phyloP scores from a whole-genome alignment of 1,140 invertebrate genomes.

The Metaphire vulgaris region DNA sequence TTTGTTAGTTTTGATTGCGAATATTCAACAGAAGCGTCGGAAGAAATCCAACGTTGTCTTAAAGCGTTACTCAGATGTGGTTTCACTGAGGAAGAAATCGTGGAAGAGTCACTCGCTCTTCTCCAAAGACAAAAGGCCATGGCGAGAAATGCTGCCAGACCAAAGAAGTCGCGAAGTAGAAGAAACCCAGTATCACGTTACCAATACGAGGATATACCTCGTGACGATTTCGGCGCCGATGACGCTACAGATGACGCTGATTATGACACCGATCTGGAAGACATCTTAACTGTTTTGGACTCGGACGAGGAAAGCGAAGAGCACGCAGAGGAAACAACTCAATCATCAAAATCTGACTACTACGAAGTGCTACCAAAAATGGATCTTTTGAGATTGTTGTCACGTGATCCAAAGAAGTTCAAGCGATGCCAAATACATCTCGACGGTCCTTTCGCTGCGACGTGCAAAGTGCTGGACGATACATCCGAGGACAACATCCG shows the following conservation, averaged over 20 bases:
- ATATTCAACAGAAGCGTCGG: not conserved
- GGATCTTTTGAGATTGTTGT: not conserved
- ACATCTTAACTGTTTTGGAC: not conserved
- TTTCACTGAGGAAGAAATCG: not conserved
- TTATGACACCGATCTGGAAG: not conserved
- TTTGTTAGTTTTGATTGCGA: not conserved
- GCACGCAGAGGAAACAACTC: not conserved
- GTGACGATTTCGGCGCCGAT: not conserved
- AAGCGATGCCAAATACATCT: slow-evolving; percentile 7
- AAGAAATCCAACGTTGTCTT: not conserved
- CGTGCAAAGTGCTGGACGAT: slow-evolving; percentile 11
- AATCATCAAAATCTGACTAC: not conserved
- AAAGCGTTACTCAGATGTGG: not conserved
- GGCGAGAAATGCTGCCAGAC: not conserved
- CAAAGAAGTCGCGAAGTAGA: not conserved
- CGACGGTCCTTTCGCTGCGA: slow-evolving; percentile 7
- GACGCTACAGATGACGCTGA: not conserved
- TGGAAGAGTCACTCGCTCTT: not conserved
- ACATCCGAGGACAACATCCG: not conserved
- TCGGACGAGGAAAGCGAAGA: not conserved
- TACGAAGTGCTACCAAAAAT: not conserved
- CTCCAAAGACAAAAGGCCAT: not conserved
- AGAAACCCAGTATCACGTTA: no score
- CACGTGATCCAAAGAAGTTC: not conserved
- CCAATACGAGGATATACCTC: not conserved